phyloP scores from a whole-genome alignment of 2,113 vertebrate species.

The Rhinolophus sinicus region DNA sequence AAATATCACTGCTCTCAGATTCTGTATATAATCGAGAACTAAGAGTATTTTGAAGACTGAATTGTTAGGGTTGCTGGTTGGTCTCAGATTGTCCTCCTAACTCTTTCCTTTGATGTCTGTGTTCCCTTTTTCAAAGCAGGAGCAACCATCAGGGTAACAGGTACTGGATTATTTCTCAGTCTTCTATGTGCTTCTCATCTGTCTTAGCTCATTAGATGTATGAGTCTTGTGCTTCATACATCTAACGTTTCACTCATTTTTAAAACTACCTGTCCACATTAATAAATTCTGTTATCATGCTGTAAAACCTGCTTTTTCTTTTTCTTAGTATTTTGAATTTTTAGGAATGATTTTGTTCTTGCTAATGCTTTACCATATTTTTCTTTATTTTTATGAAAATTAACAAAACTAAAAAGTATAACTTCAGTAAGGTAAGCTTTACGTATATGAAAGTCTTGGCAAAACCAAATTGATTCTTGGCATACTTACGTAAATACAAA shows the following conservation, averaged over 20 bases:
- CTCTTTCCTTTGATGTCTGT: conserved; percentile 92
- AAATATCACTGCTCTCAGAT: neutral
- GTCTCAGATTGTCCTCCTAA: conserved; percentile 85
- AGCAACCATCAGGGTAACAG: conserved; percentile 99
- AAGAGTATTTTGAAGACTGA: conserved; percentile 32
- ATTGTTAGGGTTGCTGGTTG: conserved; percentile 69
- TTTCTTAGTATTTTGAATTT: conserved; percentile 73
- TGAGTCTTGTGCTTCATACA: conserved; percentile 85
- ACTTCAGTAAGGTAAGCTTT: conserved; percentile 46
- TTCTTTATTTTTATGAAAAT: conserved; percentile 68
- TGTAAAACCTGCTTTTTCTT: conserved; percentile 76
- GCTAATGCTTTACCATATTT: conserved; percentile 70
- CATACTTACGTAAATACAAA: conserved; percentile 28
- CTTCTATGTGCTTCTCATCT: conserved; percentile 87
- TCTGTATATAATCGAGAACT: neutral
- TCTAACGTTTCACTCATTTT: conserved; percentile 81
- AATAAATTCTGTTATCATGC: conserved; percentile 79
- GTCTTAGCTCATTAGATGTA: conserved; percentile 85
- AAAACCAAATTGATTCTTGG: conserved; percentile 38
- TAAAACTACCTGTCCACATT: conserved; percentile 77
- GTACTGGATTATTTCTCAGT: conserved; percentile 91
- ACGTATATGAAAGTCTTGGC: conserved; percentile 8
- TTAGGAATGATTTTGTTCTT: conserved; percentile 74
- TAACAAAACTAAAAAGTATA: conserved; percentile 68
- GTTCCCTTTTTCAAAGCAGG: conserved; percentile 95